Base-by-base conservation (phyloP, 1,140 invertebrate species). In the Pinna nobilis region DNA sequence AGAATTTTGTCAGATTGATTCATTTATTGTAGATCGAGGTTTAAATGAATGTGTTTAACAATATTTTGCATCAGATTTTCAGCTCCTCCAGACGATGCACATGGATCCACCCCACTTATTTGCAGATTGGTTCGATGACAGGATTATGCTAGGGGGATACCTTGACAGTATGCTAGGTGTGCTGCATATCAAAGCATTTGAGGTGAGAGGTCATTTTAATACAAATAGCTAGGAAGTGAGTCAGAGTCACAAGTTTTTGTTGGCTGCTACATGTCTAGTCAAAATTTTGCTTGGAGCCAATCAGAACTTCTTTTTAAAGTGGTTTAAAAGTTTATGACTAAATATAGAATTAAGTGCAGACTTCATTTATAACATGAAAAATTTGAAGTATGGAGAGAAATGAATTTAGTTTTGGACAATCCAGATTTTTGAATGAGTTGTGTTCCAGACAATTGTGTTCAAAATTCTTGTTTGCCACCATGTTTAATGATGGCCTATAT, bases 41-140 rank as follows among this genome's bases (percentile, higher is more conserved):
- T 18, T 50, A n/a, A 9, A 15, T 50, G 13, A 53, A 5, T 28
- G 18, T 28, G 3, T 11, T 25, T 51, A 30, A 13, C 1, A 25
- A 15, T 30, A 28, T 35, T 51, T 57, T 65, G 18, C 30, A 64
- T 25, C 61, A 82, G 81, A 78, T 74, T 77, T 82, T 41, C 37
- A 59, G 28, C 23, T 77, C 13, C 11, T 81, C 32, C 47, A 66
- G 37, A 70, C 76, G 1, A 73, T 79, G 39, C 57, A 50, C n/a
- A 78, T 82, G 79, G 77, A 80, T 41, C 81, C 81, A 15, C 74
- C 78, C 4, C 79, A 80, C 13, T 41, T 82, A n/a, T 82, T 82
- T 77, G 76, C 76, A 39, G 74, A 77, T 33, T 82, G 81, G 81
- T 63, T 77, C 9, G 76, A 77, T 76, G 69, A 71, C 11, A 51